These are phyloP conservation scores for Mirounga angustirostris DNA, from an alignment of 2,113 vertebrate species.

Conservation along the genomic window DNA sequence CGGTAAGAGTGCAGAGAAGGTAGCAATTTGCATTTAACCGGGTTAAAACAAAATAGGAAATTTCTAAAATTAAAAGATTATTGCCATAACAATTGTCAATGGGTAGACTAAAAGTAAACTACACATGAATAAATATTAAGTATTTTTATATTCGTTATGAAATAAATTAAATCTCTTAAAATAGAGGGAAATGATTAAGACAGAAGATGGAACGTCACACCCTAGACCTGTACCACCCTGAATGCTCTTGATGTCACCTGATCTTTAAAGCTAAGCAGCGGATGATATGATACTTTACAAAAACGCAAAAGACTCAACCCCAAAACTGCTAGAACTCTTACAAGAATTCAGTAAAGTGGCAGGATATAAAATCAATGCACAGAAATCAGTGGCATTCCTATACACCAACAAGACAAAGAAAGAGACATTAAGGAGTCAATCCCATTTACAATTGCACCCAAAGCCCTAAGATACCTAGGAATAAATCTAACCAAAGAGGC, in stretches of 20 bases:
- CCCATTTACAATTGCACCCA: no score
- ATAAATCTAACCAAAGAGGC: no score
- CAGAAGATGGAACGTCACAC: background rate
- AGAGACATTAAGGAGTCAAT: no score
- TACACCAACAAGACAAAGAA: no score
- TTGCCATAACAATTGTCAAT: background rate
- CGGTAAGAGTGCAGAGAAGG: background rate
- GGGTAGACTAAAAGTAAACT: background rate
- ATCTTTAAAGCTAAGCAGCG: background rate
- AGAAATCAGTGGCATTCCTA: no score
- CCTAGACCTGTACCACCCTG: background rate
- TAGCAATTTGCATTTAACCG: background rate
- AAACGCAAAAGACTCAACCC: no score
- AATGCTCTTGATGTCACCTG: background rate
- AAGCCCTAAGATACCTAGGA: no score
- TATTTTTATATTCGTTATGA: background rate
- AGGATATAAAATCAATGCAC: no score
- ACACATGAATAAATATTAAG: background rate
- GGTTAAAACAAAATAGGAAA: background rate
- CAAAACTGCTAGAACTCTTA: no score
- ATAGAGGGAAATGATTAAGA: background rate
- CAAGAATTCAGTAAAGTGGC: no score
- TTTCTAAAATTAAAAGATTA: background rate
- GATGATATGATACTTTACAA: no score
- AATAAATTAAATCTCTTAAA: background rate